Evolutionary conservation across 2,113 vertebrate species (phyloP), one percentile per base, ranked within the genome.

Genomic region (Channa argus): DNA sequence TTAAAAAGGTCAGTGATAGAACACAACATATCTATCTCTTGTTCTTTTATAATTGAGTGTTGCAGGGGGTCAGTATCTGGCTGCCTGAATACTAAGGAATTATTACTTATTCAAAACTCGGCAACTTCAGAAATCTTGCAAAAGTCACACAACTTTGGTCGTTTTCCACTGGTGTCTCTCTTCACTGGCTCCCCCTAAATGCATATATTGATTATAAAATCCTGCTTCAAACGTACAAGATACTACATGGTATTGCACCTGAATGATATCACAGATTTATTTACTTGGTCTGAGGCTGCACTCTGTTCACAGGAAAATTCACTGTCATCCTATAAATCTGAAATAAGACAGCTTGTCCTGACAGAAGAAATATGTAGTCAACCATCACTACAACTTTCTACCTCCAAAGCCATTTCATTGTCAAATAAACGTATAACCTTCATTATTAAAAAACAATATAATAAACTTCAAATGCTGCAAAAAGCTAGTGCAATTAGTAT

Each of bases 231-330:
- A 69, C 37, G 43, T 67, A 67, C 41, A 60, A 63, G 44, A 36
- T 62, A 59, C 71, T 79, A 78, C 52, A 62, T 47, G 51, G 54
- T 71, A 50, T 75, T 83, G 62, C 68, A 68, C 51, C n/a, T 83
- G 53, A 80, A 81, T 55, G 51, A 53, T 79, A 76, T 71, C 12
- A 38, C 38, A 65, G 24, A 80, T 75, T 76, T 82, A 67, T 82
- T 77, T 46, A 62, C 47, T 64, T 36, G 1, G n/a, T 59, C 44
- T 63, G 15, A 65, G 34, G 4, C 50, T 61, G 14, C 5, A n/a
- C n/a, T 56, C 33, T 34, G 13, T 43, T 47, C 7, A 62, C 33
- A 80, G 1, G n/a, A 38, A 11, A 51, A 74, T 53, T 66, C 62
- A 66, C 61, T 52, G 24, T 49, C 5, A 37, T 72, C 49, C 8